Conservation (phyloP, 2,797 vertebrate genomes). For the Dromococcyx pavoninus region DNA sequence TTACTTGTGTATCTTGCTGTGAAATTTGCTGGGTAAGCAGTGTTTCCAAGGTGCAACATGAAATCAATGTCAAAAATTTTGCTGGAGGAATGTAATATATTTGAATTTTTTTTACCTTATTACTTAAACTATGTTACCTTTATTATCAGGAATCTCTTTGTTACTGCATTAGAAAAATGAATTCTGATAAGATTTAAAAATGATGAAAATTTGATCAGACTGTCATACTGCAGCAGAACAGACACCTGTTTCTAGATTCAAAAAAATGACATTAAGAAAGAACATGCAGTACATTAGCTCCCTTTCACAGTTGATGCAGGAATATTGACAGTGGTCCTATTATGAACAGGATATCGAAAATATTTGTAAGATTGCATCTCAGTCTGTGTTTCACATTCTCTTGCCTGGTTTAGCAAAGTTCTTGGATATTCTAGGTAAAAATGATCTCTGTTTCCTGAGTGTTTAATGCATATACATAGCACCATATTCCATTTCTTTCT, state of each 20-base stretch:
- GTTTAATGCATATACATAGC: neutral
- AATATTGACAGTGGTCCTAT: neutral
- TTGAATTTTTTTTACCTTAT: neutral
- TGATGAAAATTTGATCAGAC: neutral
- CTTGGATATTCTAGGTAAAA: neutral
- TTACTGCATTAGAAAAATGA: constrained; percentile 35
- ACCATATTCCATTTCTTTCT: neutral
- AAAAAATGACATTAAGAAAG: neutral
- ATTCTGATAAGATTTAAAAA: neutral
- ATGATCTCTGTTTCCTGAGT: neutral
- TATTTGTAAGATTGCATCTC: neutral
- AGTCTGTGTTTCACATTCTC: neutral
- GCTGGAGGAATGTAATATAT: neutral
- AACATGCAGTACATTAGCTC: neutral
- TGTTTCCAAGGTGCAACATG: neutral
- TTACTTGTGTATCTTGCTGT: neutral
- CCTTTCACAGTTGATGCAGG: neutral
- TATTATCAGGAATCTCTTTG: neutral
- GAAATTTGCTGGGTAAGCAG: neutral
- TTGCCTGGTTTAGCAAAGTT: neutral
- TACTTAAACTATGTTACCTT: neutral
- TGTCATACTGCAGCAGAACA: neutral
- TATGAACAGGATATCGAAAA: neutral
- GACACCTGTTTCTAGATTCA: neutral
- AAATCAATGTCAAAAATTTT: neutral